Conservation (phyloP, 2,797 vertebrate species). For the Acipenser ruthenus region DNA sequence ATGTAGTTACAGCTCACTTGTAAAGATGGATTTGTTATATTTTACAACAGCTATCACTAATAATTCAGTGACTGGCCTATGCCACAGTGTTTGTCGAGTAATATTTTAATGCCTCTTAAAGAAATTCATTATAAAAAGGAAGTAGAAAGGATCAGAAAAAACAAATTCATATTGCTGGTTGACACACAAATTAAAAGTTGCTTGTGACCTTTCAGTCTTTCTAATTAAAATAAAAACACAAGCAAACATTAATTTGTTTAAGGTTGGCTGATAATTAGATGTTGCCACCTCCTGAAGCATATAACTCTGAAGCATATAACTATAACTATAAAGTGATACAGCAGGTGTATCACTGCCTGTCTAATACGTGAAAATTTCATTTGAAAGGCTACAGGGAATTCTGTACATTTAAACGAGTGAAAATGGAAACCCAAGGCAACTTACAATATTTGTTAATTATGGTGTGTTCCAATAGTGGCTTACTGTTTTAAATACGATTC, state of each 20-base stretch:
- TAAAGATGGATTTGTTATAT: too few species aligned
- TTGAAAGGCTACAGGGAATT: neutral
- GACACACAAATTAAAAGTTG: constrained; percentile 51
- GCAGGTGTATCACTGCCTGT: constrained; percentile 20
- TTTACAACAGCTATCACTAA: too few species aligned
- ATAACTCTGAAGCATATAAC: constrained; percentile 36
- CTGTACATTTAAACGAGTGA: neutral
- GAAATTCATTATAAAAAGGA: constrained; percentile 27
- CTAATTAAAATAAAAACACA: constrained; percentile 49
- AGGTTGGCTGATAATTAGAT: constrained; percentile 51
- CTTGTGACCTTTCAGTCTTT: constrained; percentile 42
- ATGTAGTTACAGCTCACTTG: too few species aligned
- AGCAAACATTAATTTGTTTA: constrained; percentile 41
- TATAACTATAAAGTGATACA: constrained; percentile 10
- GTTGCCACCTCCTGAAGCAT: constrained; percentile 37
- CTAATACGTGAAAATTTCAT: constrained; percentile 1
- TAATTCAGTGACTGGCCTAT: too few species aligned
- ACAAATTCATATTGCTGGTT: constrained; percentile 33
- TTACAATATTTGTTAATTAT: neutral
- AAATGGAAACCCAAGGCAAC: neutral
- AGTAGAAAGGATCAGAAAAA: constrained; percentile 21
- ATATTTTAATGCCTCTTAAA: constrained; percentile 21
- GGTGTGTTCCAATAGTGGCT: too few species aligned
- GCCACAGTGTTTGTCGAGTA: too few species aligned
- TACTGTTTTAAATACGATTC: too few species aligned